Percentiles rank a stretch among this genome's conserved stretches.
phyloP scores from a whole-genome alignment of 2,113 vertebrate species.

The Hippocampus barbouri region DNA sequence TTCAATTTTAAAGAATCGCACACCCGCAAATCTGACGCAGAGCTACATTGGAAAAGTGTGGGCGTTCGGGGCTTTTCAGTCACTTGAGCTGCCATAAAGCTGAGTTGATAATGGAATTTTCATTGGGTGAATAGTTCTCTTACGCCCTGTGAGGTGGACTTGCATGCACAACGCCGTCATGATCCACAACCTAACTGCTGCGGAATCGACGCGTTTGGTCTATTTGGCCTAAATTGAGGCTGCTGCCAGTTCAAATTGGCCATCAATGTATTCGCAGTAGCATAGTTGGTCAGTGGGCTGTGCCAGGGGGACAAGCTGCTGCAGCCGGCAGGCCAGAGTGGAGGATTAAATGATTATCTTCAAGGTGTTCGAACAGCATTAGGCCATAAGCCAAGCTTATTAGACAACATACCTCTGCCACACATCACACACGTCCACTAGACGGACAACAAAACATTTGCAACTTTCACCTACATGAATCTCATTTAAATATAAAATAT shows the following conservation, averaged over 20 bases:
- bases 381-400: conserved; percentile 36
- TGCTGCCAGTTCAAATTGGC: conserved; percentile 18
- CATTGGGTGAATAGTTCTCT: conserved; percentile 1
- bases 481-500: not conserved
- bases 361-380: conserved; percentile 41
- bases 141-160: not conserved
- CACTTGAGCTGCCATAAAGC: not conserved
- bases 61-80: not conserved
- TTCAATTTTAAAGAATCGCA: not conserved
- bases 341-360: conserved; percentile 55
- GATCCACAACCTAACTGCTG: conserved; percentile 5
- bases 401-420: conserved; percentile 25
- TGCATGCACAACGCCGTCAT: not conserved
- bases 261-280: conserved; percentile 13
- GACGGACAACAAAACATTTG: conserved; percentile 21
- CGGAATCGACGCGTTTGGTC: conserved; percentile 16
- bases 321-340: conserved; percentile 32
- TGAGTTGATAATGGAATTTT: not conserved
- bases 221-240: conserved; percentile 22
- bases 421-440: not conserved
- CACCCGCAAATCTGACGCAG: conserved; percentile 4
- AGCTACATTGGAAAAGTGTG: not conserved
- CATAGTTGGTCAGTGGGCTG: conserved; percentile 21
- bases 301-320: conserved; percentile 53
- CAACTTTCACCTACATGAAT: not conserved